Base-by-base conservation (phyloP, 2,888 invertebrate genomes). In the Amitus sp. region DNA sequence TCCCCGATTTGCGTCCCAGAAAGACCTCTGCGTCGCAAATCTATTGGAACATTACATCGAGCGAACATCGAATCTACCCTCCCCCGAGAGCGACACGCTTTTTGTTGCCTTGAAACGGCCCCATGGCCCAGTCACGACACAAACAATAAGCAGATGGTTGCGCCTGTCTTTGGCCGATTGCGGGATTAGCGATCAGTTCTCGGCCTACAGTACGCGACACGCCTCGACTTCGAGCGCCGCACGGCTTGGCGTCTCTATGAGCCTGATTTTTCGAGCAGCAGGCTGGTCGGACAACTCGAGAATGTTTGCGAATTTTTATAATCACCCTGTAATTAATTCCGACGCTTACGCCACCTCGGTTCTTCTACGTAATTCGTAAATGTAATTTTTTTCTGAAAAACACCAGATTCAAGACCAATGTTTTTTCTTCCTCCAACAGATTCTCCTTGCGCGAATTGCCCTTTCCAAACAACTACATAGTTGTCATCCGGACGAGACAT, bases 1-100 rank as follows among this genome's bases (percentile, higher is more conserved):
- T 3, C 47, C 59, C 1, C 19, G 19, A 3, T 64, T 50, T 4
- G 9, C 2, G 1, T 40, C 51, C 1, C 23, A 52, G 6, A 34
- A 20, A 27, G 28, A 27, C 12, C 20, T 67, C 33, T 67, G 62
- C 37, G 10, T 20, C 12, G 5, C 39, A 9, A 17, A 5, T n/a
- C 12, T 19, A 5, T 12, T 19, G 3, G 2, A 13, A 19, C 10
- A 45, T 45, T 45, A 45, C 20, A 4, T 45, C 5, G 20, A 6
- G 2, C 13, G 20, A 2, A 45, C 45, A 3, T 2, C 2, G 7
- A 12, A n/a, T 13, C 12, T 45, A n/a, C 45, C 20, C 12, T 13
- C 9, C 2, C 5, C 4, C 5, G 5, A 4, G 3, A 10, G 45
- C 12, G 45, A 45, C 10, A 13, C 19, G 6, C 12, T 45, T 7